These are phyloP conservation scores for Bembecia ichneumoniformis DNA, from an alignment of 2,888 invertebrate species.

Conservation along the genomic window DNA sequence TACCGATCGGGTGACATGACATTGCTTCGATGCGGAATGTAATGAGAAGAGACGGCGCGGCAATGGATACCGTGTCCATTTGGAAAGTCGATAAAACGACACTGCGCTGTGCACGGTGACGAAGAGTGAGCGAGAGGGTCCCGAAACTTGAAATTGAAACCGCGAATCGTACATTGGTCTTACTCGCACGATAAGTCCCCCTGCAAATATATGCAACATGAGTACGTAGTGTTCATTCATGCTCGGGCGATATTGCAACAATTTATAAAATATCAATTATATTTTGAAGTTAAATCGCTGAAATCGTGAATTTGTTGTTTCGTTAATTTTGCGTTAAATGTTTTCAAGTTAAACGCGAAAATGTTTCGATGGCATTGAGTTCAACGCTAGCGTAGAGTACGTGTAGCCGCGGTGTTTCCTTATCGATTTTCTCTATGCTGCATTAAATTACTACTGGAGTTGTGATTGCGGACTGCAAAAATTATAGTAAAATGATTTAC, in stretches of 20 bases:
- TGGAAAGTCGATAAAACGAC: too few species aligned
- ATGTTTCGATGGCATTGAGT: constrained; percentile 38
- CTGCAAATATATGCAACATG: constrained; percentile 22
- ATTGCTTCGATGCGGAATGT: too few species aligned
- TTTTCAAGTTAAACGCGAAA: constrained; percentile 25
- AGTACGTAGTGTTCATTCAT: constrained; percentile 11
- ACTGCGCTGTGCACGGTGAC: too few species aligned
- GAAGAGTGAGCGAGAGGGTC: constrained; percentile 27
- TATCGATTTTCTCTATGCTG: constrained; percentile 71
- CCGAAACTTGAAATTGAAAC: constrained; percentile 31
- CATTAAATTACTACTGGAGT: constrained; percentile 61
- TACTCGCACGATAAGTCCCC: constrained; percentile 32
- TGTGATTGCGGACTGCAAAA: constrained; percentile 55
- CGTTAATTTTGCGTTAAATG: constrained; percentile 21
- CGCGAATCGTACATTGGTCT: constrained; percentile 35
- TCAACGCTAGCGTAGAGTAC: constrained; percentile 37
- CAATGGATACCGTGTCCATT: too few species aligned
- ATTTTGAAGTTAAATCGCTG: constrained; percentile 11
- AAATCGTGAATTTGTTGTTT: constrained; percentile 6
- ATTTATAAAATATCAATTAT: not conserved
- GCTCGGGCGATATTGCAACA: constrained; percentile 16
- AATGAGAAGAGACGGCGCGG: too few species aligned
- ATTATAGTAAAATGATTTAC: constrained; percentile 33
- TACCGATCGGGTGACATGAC: too few species aligned
- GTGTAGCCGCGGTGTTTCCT: constrained; percentile 58